A percentile compares a stretch with the other conserved stretches of the same genome.
Conservation (phyloP, 2,888 invertebrate genomes). For the Doris montereyensis region DNA sequence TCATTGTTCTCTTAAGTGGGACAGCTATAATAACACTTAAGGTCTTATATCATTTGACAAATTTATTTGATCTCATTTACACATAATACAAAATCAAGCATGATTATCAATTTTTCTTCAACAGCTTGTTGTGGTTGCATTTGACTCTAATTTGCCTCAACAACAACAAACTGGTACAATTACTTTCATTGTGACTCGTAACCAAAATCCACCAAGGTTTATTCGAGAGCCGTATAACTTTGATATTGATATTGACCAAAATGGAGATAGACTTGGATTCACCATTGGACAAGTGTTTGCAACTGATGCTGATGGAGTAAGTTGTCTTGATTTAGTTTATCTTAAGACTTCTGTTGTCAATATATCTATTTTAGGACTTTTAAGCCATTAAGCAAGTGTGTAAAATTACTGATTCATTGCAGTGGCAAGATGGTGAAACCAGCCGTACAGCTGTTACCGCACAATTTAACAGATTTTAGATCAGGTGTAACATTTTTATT, state of each 20-base stretch:
- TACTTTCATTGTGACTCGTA: constrained; percentile 56
- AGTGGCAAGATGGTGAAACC: too few relatives aligned
- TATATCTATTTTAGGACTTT: too few relatives aligned
- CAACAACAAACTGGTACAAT: constrained; percentile 50
- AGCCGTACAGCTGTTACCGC: too few relatives aligned
- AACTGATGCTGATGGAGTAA: constrained; percentile 88
- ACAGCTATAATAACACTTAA: too few relatives aligned
- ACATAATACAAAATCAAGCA: neutral
- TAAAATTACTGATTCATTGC: too few relatives aligned
- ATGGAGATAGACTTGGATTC: constrained; percentile 69
- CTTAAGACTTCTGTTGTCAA: too few relatives aligned
- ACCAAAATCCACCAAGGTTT: constrained; percentile 57
- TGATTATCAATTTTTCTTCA: neutral
- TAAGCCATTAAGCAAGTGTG: too few relatives aligned
- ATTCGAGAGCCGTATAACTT: constrained; percentile 43
- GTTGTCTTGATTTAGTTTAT: too few relatives aligned
- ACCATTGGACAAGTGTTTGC: constrained; percentile 83
- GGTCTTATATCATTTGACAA: too few relatives aligned
- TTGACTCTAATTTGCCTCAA: constrained; percentile 57
- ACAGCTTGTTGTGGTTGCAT: constrained; percentile 61
- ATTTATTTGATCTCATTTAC: neutral
- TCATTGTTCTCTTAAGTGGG: too few relatives aligned
- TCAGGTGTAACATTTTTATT: too few relatives aligned
- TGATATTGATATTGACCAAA: constrained; percentile 53
- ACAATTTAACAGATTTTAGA: too few relatives aligned